Base-by-base conservation (phyloP, 2,797 vertebrate genomes). In the Sitta carolinensis region DNA sequence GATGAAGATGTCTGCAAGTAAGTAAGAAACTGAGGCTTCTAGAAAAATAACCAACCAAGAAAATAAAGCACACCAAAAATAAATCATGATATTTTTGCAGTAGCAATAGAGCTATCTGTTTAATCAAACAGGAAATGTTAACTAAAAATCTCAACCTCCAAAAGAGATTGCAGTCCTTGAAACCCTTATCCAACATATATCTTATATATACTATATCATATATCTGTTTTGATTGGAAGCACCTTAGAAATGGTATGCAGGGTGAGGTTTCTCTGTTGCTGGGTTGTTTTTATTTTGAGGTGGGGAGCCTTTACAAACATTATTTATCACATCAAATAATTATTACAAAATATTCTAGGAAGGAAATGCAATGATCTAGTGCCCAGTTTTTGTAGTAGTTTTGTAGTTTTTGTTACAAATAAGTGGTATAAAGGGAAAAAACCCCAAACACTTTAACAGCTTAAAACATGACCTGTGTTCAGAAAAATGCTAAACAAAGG, bases 371-470 rank as follows among this genome's bases (percentile, higher is more conserved):
- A 75, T 9, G 4, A 40, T 51, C 78, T 67, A 6, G 0, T 34
- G 10, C 9, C 8, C 7, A 29, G 5, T 36, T 36, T 36, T 36
- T 36, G 36, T 36, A 36, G 36, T 36, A 36, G 36, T 36, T 36
- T 5, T 36, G 15, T 3, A 57, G 4, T 43, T 77, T 76, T 70
- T 74, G 4, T 25, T 50, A 64, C 15, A 11, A 81, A 45, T 48
- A 61, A 55, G 5, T 19, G 32, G 1, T 40, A 32, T 30, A 36
- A 62, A 81, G 3, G 5, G 13, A 9, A 66, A 76, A 67, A 17
- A 8, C 0, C 3, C 5, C 13, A 26, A 4, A n/a, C 13, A 4
- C 2, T 27, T 75, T 62, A 27, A 54, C 11, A 30, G 10, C 21
- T 57, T 83, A 66, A 88, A 79, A 23, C 10, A 18, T 73, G 22